Evolutionary conservation across 2,113 vertebrate genomes (phyloP).

Genomic region (Taxidea taxus): DNA sequence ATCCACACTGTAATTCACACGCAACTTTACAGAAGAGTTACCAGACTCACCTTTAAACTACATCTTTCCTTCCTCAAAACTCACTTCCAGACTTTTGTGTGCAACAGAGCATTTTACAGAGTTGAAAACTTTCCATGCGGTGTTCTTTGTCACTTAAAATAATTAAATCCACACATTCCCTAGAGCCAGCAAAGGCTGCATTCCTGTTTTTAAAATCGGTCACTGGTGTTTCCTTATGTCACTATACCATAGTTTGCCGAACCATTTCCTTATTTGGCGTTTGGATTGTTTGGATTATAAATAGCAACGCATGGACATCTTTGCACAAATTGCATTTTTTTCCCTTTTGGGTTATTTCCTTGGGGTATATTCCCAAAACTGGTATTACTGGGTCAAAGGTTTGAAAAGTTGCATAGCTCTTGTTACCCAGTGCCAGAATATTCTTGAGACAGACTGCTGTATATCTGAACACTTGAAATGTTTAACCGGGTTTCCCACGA

Average conservation of each 20-base stretch:
- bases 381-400: constrained; percentile 51
- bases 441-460: neutral
- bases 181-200: neutral
- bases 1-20: neutral
- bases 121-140: neutral
- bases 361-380: constrained; percentile 55
- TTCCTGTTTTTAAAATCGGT: neutral
- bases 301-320: constrained; percentile 50
- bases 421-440: neutral
- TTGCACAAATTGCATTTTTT: constrained; percentile 56
- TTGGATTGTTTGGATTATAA: constrained; percentile 58
- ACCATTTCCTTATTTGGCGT: constrained; percentile 56
- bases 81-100: neutral
- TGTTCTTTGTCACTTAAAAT: neutral
- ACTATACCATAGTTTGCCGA: neutral
- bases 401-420: constrained; percentile 33
- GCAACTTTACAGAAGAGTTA: neutral
- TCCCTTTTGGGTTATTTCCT: constrained; percentile 66
- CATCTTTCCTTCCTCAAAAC: neutral
- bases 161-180: neutral
- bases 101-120: neutral
- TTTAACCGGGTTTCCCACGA: constrained; percentile 31
- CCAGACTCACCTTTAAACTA: neutral
- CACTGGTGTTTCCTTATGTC: neutral
- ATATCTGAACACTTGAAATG: neutral